Evolutionary conservation across 2,113 vertebrate species (phyloP).

Genomic region (Percopsis transmontana): DNA sequence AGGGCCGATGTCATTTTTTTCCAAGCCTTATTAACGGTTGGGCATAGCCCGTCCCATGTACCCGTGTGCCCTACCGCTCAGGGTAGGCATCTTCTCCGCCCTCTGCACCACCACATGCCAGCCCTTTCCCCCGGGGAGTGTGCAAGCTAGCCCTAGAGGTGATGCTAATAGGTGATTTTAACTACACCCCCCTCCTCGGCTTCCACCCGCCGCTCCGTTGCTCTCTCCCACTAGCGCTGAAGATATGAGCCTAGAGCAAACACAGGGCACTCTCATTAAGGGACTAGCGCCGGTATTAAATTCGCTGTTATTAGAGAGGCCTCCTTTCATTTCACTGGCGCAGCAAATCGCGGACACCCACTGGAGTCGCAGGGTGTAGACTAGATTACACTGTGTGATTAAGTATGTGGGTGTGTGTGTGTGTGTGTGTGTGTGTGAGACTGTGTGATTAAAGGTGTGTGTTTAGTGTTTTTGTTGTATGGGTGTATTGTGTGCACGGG

Average conservation of each 20-base stretch:
- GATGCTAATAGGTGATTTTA: constrained; percentile 72
- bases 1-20: constrained; percentile 55
- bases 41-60: too few species aligned
- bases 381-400: constrained; percentile 59
- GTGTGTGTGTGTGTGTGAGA: constrained; percentile 1
- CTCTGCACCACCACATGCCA: constrained; percentile 15
- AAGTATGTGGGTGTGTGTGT: constrained; percentile 16
- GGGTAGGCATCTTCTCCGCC: constrained; percentile 17
- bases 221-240: constrained; percentile 49
- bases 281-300: constrained; percentile 75
- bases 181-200: constrained; percentile 48
- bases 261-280: constrained; percentile 75
- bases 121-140: constrained; percentile 12
- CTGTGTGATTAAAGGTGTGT: neutral
- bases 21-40: constrained; percentile 63
- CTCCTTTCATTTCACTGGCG: constrained; percentile 77
- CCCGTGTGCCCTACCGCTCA: too few species aligned
- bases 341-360: constrained; percentile 76
- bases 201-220: constrained; percentile 3
- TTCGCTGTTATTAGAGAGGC: constrained; percentile 76
- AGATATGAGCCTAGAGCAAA: constrained; percentile 75
- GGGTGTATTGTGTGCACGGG: too few species aligned
- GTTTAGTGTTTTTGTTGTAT: too few species aligned
- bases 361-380: constrained; percentile 62
- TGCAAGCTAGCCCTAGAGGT: constrained; percentile 56